Conservation (phyloP, 2,888 invertebrate genomes). For the Laspeyria flexula region DNA sequence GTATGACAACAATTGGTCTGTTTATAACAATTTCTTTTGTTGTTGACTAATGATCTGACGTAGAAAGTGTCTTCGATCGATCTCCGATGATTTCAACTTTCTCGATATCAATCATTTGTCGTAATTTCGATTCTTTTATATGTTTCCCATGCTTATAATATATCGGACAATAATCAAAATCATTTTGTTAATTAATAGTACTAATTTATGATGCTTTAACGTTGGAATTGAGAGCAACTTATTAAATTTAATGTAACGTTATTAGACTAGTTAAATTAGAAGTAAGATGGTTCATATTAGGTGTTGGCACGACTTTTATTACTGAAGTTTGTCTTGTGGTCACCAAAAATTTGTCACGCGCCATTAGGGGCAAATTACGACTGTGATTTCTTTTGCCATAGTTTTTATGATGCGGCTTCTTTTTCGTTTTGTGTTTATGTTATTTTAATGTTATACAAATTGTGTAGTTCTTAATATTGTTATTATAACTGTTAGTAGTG, state of each 20-base stretch:
- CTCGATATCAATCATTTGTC: constrained; percentile 58
- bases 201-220: constrained; percentile 17
- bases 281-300: not conserved
- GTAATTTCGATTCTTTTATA: constrained; percentile 45
- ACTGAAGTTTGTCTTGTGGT: constrained; percentile 7
- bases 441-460: not conserved
- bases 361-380: constrained; percentile 7
- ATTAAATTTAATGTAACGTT: not conserved
- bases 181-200: constrained; percentile 30
- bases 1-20: constrained; percentile 49
- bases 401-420: not conserved
- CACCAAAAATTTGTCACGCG: constrained; percentile 8
- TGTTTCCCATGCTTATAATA: constrained; percentile 41
- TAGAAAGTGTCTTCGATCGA: constrained; percentile 60
- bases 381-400: not conserved
- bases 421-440: not conserved
- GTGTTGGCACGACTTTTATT: not conserved
- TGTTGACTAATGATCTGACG: constrained; percentile 38
- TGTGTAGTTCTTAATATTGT: not conserved
- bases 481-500: not conserved
- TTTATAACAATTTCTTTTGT: constrained; percentile 50
- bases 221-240: not conserved
- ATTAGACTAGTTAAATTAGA: not conserved
- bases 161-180: constrained; percentile 28
- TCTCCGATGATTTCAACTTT: constrained; percentile 60